Evolutionary conservation across 2,888 invertebrate genomes (phyloP), one percentile per base, ranked within the genome.

Genomic region (Cryptus armator): DNA sequence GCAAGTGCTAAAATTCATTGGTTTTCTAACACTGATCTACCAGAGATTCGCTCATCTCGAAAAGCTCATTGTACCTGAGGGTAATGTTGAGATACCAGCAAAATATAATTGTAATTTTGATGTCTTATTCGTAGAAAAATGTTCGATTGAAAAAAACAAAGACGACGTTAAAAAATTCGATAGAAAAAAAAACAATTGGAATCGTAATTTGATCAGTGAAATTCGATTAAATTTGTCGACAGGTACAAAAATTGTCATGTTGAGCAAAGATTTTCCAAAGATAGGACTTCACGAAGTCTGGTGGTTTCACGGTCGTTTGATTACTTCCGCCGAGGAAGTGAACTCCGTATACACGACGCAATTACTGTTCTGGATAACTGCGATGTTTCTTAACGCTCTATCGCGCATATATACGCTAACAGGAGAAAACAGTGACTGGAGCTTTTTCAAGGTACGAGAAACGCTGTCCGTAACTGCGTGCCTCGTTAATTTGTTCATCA

Each of bases 371-470:
- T 91, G 91, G 91, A 88, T 91, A 37, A 79, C 86, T 0, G 74
- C 79, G 10, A 87, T 88, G 83, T 90, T 88, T 12, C 74, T 91
- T 29, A 90, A 90, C 44, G 85, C 86, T 5, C 71, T 90, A 4
- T 90, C 90, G 5, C 87, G 91, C 9, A 88, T 91, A 16, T 91
- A 91, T 81, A 85, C 86, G 1, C 82, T 90, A 12, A 89, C 87
- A 48, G 86, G 83, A 46, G 44, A 37, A 43, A 51, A 71, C 1
- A 64, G 70, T n/a, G 29, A 83, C 6, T 9, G 88, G 12, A 44
- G 66, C 10, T 43, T 66, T 4, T 32, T 78, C 1, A 82, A 67
- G 59, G 43, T 86, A 10, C 86, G 90, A 6, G 90, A 90, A 64
- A 64, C 74, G 0, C 46, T 91, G 62, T 46, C 90, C 32, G 88